These are phyloP conservation scores for Porites divaricata DNA, from an alignment of 92 coral and sea anemone genomes.

Conservation along the genomic window DNA sequence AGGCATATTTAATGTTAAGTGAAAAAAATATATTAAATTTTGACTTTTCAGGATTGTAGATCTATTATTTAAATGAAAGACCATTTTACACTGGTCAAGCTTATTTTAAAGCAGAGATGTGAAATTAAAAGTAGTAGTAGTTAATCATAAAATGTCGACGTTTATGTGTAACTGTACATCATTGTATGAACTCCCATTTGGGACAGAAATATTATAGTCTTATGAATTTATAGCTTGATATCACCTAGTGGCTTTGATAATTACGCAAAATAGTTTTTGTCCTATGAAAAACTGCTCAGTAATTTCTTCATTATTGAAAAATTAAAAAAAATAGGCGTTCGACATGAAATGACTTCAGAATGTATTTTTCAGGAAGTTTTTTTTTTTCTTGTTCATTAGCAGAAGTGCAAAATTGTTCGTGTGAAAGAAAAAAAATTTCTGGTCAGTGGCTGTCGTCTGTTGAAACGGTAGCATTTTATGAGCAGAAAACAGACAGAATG, in stretches of 20 bases:
- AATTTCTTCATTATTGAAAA: background rate
- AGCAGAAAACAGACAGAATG: too few relatives aligned
- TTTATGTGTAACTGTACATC: background rate
- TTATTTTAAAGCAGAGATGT: background rate
- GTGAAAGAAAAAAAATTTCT: background rate
- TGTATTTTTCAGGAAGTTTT: background rate
- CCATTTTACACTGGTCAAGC: background rate
- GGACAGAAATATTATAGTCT: background rate
- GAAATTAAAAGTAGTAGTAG: conserved; percentile 5
- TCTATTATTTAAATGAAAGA: background rate
- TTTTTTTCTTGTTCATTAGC: background rate
- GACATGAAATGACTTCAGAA: background rate
- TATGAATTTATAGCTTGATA: background rate
- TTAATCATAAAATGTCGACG: conserved; percentile 22
- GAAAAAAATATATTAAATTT: too few relatives aligned
- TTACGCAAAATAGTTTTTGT: background rate
- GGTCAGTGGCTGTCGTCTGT: background rate
- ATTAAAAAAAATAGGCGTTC: background rate
- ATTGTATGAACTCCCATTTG: background rate
- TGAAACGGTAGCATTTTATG: too few relatives aligned
- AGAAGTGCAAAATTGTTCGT: background rate
- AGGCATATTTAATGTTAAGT: too few relatives aligned
- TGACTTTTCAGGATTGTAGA: too few relatives aligned
- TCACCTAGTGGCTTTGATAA: background rate
- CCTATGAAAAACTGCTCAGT: background rate